Conservation (phyloP, 2,113 vertebrate species). For the Aleadryas rufinucha region DNA sequence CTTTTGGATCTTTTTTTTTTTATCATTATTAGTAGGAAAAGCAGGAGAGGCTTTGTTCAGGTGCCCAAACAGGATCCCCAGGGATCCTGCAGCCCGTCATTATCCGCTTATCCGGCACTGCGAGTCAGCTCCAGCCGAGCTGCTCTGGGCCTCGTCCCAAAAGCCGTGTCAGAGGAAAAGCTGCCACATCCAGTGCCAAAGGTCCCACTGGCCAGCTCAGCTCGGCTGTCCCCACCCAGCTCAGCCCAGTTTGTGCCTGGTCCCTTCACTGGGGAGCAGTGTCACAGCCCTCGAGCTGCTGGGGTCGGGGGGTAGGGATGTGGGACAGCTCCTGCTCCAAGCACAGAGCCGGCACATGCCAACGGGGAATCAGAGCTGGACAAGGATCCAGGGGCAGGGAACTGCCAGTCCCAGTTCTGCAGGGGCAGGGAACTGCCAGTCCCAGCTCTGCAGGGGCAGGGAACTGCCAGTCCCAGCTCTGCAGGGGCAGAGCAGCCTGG, state of each 20-base stretch:
- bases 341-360: neutral
- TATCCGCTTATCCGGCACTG: neutral
- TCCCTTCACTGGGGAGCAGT: neutral
- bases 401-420: neutral
- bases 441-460: neutral
- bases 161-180: neutral
- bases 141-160: neutral
- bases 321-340: neutral
- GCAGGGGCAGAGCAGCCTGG: neutral
- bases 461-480: neutral
- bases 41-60: neutral
- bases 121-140: neutral
- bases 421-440: accelerated
- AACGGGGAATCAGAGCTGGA: accelerated
- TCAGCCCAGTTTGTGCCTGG: neutral
- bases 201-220: neutral
- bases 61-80: neutral
- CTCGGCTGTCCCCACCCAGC: neutral
- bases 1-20: neutral
- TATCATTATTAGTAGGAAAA: neutral
- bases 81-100: neutral
- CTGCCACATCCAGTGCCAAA: neutral
- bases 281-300: neutral
- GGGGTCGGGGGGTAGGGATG: accelerated
- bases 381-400: accelerated